Conservation (phyloP, 2,797 vertebrate genomes). For the Cynopterus sphinx region DNA sequence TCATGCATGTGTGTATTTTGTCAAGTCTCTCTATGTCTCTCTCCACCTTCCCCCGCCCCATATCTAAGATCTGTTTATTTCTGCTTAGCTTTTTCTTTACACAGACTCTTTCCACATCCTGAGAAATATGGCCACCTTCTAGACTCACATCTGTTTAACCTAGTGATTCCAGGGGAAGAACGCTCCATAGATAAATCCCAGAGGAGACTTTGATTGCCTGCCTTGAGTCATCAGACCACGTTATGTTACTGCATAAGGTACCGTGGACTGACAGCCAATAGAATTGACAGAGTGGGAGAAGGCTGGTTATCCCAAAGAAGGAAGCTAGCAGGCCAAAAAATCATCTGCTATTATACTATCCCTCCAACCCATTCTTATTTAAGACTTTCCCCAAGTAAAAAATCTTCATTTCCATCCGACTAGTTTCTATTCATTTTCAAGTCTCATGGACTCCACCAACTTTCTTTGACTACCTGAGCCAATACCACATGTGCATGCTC, state of each 20-base stretch:
- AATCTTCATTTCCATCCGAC: neutral
- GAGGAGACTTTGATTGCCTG: neutral
- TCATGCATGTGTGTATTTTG: no score
- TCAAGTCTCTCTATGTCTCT: neutral
- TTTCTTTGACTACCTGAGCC: neutral
- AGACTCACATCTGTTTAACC: neutral
- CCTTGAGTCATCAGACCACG: neutral
- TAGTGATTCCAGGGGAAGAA: neutral
- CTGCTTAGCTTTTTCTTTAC: neutral
- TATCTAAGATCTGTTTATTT: neutral
- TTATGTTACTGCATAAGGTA: neutral
- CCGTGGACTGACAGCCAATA: neutral
- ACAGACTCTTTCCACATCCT: neutral
- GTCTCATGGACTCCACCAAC: neutral
- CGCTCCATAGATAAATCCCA: neutral
- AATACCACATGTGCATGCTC: neutral
- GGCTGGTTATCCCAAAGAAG: neutral
- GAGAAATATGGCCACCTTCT: neutral
- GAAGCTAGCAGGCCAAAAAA: neutral
- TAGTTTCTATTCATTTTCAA: neutral
- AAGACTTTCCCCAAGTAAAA: neutral
- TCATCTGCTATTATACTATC: neutral
- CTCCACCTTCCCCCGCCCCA: no score
- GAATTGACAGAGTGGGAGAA: neutral
- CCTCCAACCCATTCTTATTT: neutral